A percentile compares a stretch with the other conserved stretches of the same genome.
Evolutionary conservation across 64 coral and sea anemone species (phyloP).

Genomic region (Dendronephthya gigantea): DNA sequence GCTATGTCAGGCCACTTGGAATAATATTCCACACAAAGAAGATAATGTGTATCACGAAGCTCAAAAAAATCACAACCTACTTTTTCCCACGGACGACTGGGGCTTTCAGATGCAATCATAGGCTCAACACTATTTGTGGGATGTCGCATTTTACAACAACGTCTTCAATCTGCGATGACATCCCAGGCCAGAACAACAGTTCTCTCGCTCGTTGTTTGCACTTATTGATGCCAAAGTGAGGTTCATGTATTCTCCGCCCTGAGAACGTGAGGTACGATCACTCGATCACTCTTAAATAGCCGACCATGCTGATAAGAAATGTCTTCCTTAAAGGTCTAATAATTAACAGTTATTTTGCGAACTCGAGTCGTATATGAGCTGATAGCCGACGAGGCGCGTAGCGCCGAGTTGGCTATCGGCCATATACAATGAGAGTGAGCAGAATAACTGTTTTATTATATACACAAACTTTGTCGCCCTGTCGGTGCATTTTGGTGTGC

Average conservation of each 20-base stretch:
- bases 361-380: too few relatives aligned
- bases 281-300: not conserved
- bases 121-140: not conserved
- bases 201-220: not conserved
- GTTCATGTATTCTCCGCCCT: not conserved
- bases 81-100: not conserved
- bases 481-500: too few relatives aligned
- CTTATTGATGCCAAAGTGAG: not conserved
- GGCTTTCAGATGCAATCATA: not conserved
- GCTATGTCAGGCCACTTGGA: not conserved
- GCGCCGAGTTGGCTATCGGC: too few relatives aligned
- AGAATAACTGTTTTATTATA: too few relatives aligned
- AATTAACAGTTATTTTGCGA: too few relatives aligned
- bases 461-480: too few relatives aligned
- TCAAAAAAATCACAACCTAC: not conserved
- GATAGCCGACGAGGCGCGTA: too few relatives aligned
- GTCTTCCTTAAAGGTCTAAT: not conserved
- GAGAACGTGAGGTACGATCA: not conserved
- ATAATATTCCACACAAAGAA: constrained; percentile 2
- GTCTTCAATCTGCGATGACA: not conserved
- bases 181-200: not conserved
- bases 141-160: not conserved
- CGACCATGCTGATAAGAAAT: not conserved
- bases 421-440: too few relatives aligned
- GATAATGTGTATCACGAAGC: not conserved